A percentile compares a stretch with the other conserved stretches of the same genome.
These are phyloP conservation scores for Hippocampus comes DNA, from an alignment of 2,113 vertebrate species.

Conservation along the genomic window DNA sequence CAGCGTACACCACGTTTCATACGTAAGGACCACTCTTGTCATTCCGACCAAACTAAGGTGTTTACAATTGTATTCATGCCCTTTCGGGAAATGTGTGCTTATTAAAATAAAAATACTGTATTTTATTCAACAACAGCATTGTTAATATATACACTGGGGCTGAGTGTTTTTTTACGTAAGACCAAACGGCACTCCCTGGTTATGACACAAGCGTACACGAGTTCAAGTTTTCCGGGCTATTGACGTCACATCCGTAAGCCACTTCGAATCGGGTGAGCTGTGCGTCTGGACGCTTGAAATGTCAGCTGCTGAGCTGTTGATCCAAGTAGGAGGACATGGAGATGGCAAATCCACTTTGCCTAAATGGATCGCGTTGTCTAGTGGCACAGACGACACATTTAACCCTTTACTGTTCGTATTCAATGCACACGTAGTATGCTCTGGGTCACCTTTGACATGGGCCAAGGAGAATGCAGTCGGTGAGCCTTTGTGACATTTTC, in stretches of 20 bases:
- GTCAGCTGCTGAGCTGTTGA: conserved; percentile 1
- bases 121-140: not conserved
- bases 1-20: not conserved
- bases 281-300: conserved; percentile 21
- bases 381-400: not conserved
- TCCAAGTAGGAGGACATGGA: not conserved
- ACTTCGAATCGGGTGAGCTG: conserved; percentile 40
- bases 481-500: too few relatives aligned
- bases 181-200: not conserved
- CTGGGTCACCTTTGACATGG: not conserved
- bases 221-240: fast-evolving
- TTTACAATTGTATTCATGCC: not conserved
- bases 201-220: not conserved
- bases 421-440: not conserved
- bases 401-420: not conserved
- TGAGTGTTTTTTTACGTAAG: not conserved
- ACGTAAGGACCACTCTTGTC: not conserved
- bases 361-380: not conserved
- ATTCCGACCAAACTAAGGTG: fast-evolving
- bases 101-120: not conserved
- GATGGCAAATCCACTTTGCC: not conserved
- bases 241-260: conserved; percentile 39
- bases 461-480: not conserved
- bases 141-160: not conserved
- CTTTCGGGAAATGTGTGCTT: too few relatives aligned